Evolutionary conservation across 2,797 vertebrate species (phyloP), one percentile per base, ranked within the genome.

Genomic region (Melanotaenia nigrans): DNA sequence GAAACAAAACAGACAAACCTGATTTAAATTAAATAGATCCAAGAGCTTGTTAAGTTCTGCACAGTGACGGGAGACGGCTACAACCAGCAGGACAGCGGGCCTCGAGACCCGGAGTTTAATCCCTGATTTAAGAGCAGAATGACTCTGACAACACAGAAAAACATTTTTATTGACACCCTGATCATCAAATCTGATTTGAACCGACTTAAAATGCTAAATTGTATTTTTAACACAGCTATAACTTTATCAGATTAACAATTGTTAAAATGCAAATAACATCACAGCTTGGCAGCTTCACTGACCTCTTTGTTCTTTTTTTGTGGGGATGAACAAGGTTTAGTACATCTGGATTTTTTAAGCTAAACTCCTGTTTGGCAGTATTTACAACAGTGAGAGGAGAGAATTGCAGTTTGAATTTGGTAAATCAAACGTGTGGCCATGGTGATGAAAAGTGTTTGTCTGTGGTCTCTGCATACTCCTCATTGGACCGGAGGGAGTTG

Each of bases 251-350:
- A 56, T 53, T 6, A 67, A 61, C 36, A 35, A 58, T 3, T 11
- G 22, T 58, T 18, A 55, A 25, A 42, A 42, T 42, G 36, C 36
- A 38, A 13, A 38, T 36, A 36, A 61, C 64, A 68, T 65, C 68
- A 75, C 30, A 66, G 54, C 67, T 61, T 61, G 54, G 61, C 73
- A 64, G 45, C 24, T 35, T 65, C 33, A 45, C 24, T 61, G 42
- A 45, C 32, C 7, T 33, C 42, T 33, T 47, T 57, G 28, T n/a
- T 40, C 10, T 33, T 33, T 33, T 32, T 61, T 38, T 65, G 8
- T 49, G 13, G 56, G 24, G 32, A 47, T 54, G 40, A 71, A 60
- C 18, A 10, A 7, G 7, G 33, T 57, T 64, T 59, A 40, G 24
- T 45, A 64, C 42, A 65, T 1, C 7, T 68, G 33, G 36, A 24